Conservation (phyloP, 2,797 vertebrate species). For the Oreochromis mossambicus region DNA sequence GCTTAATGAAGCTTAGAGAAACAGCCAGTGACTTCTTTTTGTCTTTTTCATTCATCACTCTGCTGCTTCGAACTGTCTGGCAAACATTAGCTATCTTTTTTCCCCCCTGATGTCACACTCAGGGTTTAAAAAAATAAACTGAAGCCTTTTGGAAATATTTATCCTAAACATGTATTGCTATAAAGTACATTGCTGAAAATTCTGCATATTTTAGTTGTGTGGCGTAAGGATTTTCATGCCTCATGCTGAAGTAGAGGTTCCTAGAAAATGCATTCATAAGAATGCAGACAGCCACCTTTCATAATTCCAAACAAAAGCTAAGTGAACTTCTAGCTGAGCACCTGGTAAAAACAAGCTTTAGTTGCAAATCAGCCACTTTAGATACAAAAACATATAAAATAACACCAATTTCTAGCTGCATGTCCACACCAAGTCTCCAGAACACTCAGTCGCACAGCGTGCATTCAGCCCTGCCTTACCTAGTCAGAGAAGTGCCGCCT, state of each 20-base stretch:
- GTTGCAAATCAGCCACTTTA: neutral
- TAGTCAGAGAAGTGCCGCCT: conserved; percentile 18
- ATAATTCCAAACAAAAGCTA: neutral
- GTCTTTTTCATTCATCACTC: conserved; percentile 30
- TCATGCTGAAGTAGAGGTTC: neutral
- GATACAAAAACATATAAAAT: neutral
- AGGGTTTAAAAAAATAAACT: conserved; percentile 5
- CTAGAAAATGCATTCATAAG: neutral
- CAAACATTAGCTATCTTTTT: conserved; percentile 22
- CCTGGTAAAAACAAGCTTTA: neutral
- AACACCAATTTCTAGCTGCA: neutral
- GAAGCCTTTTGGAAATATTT: neutral
- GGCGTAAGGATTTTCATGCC: neutral
- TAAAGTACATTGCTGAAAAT: neutral
- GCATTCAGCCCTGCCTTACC: conserved; percentile 40
- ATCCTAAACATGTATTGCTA: neutral
- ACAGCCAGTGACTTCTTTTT: conserved; percentile 29
- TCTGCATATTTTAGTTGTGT: neutral
- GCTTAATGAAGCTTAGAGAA: conserved; percentile 43
- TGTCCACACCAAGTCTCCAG: neutral
- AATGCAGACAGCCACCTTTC: neutral
- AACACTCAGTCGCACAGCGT: neutral
- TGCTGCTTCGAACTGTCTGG: conserved; percentile 23
- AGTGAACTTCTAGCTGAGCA: neutral
- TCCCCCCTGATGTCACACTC: conserved; percentile 13